Percentiles rank a stretch among this genome's conserved stretches.
These are phyloP conservation scores for Telmatochromis bifrenatus DNA, from an alignment of 2,113 vertebrate genomes.

Conservation along the genomic window DNA sequence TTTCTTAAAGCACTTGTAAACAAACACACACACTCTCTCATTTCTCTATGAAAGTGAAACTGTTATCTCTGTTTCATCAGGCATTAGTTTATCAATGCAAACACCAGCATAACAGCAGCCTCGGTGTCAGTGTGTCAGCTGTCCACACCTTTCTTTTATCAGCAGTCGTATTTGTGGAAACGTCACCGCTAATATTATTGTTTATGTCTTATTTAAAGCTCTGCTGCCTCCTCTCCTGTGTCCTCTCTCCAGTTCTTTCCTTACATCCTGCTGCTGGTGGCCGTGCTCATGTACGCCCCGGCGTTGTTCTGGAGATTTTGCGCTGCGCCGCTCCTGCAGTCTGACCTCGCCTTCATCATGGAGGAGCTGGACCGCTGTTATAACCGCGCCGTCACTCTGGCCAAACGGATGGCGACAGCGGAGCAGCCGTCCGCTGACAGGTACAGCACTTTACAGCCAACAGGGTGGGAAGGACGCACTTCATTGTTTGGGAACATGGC, in stretches of 20 bases:
- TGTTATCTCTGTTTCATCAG: neutral
- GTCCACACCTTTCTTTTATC: neutral
- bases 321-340: conserved; percentile 80
- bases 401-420: conserved; percentile 64
- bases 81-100: neutral
- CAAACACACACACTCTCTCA: neutral
- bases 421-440: conserved; percentile 35
- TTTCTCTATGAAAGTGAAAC: neutral
- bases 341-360: conserved; percentile 92
- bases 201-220: neutral
- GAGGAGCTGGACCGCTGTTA: conserved; percentile 91
- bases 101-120: neutral
- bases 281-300: conserved; percentile 83
- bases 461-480: neutral
- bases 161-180: neutral
- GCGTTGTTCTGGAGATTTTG: conserved; percentile 87
- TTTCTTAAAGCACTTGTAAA: neutral
- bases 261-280: conserved; percentile 85
- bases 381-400: conserved; percentile 85
- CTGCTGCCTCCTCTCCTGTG: neutral
- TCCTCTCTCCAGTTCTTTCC: conserved; percentile 82
- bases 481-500: neutral
- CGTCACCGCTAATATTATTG: rapidly evolving
- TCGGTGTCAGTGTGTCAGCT: neutral
- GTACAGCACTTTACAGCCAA: neutral